These are phyloP conservation scores for Pollenia angustigena DNA, from an alignment of 2,888 invertebrate genomes.

Conservation along the genomic window DNA sequence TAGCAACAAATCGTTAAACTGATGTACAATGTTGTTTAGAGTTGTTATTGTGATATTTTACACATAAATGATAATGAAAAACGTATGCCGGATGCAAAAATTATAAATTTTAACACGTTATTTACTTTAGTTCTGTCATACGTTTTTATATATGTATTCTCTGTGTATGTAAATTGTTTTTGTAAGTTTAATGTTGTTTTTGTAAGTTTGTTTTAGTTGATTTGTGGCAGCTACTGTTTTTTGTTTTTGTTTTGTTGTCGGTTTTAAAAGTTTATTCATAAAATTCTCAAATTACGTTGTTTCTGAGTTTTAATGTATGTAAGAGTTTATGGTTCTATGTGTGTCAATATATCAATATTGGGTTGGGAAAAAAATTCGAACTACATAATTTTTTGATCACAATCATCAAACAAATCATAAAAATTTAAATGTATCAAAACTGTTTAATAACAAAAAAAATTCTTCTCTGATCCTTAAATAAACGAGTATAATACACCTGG, in stretches of 20 bases:
- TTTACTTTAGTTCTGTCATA: background rate
- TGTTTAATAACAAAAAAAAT: too few relatives aligned
- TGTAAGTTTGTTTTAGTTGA: conserved; percentile 3
- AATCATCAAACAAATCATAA: too few relatives aligned
- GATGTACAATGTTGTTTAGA: conserved; percentile 30
- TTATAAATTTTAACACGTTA: conserved; percentile 71
- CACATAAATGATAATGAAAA: conserved; percentile 55
- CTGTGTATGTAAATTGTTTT: background rate
- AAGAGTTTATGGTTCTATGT: background rate
- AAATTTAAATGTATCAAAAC: too few relatives aligned
- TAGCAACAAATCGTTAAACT: conserved; percentile 50
- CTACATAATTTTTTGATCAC: too few relatives aligned
- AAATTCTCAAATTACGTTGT: conserved; percentile 58
- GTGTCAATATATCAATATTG: background rate
- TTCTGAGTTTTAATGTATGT: background rate
- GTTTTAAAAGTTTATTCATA: conserved; percentile 38
- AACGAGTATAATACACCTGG: too few relatives aligned
- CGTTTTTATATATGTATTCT: background rate
- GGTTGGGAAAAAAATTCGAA: background rate
- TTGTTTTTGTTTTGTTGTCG: conserved; percentile 9
- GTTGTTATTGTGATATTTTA: conserved; percentile 43
- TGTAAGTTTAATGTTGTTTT: conserved; percentile 16
- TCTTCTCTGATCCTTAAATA: too few relatives aligned
- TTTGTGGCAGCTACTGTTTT: conserved; percentile 60
- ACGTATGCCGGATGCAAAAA: conserved; percentile 71